phyloP scores from a whole-genome alignment of 2,113 vertebrate species.

The Corydoras maculifer region DNA sequence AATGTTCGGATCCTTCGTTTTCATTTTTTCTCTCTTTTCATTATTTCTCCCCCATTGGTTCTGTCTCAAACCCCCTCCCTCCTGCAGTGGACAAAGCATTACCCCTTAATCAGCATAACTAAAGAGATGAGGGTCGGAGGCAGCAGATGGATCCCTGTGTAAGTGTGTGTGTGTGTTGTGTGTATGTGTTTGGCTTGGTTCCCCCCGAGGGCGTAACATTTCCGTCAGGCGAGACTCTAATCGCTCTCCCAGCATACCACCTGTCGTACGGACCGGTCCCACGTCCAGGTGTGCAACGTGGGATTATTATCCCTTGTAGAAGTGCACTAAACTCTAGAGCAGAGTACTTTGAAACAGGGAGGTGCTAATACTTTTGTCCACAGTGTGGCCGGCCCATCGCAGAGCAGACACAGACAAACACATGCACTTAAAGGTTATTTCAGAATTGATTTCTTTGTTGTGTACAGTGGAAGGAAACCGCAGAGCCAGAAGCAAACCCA shows the following conservation, averaged over 20 bases:
- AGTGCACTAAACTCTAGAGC: not conserved
- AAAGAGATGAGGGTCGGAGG: conserved; percentile 61
- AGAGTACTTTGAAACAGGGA: too few relatives aligned
- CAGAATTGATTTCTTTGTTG: too few relatives aligned
- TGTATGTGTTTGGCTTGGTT: conserved; percentile 54
- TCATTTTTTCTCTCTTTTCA: not conserved
- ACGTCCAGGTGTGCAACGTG: not conserved
- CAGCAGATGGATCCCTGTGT: conserved; percentile 43
- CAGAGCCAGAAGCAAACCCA: too few relatives aligned
- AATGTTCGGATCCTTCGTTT: too few relatives aligned
- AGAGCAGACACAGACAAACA: too few relatives aligned
- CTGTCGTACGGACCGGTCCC: conserved; percentile 25
- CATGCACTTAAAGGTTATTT: too few relatives aligned
- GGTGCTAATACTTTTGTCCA: too few relatives aligned
- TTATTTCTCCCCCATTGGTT: conserved; percentile 25
- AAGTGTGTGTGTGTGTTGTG: not conserved
- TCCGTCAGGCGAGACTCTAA: conserved; percentile 19
- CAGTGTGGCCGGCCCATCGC: too few relatives aligned
- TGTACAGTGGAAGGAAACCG: too few relatives aligned
- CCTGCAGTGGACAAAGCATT: conserved; percentile 48
- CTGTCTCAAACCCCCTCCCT: conserved; percentile 35
- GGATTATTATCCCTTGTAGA: conserved; percentile 11
- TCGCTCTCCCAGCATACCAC: conserved; percentile 20
- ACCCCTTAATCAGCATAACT: conserved; percentile 75
- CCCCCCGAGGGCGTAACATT: conserved; percentile 38